Conservation (phyloP, 2,113 vertebrate genomes). For the Willisornis vidua region DNA sequence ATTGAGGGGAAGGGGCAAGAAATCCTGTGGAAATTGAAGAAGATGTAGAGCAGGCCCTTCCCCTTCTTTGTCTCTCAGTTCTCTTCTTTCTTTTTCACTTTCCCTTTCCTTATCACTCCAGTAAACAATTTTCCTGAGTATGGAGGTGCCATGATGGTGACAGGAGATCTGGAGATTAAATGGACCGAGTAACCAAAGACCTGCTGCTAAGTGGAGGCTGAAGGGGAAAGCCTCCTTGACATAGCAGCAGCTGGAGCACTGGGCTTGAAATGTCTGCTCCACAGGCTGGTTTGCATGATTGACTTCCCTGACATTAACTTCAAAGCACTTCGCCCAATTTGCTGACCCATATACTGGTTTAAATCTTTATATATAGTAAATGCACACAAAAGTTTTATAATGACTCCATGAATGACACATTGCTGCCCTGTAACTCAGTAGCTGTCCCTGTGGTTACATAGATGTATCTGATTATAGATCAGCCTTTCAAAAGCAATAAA, state of each 20-base stretch:
- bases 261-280: neutral
- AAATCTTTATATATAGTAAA: neutral
- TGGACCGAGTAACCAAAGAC: accelerated
- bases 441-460: neutral
- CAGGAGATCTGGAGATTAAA: neutral
- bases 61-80: neutral
- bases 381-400: neutral
- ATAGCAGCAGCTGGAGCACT: neutral
- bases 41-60: neutral
- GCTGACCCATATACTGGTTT: neutral
- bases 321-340: neutral
- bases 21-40: neutral
- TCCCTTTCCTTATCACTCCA: neutral
- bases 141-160: neutral
- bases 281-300: neutral
- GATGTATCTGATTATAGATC: conserved; percentile 38
- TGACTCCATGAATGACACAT: neutral
- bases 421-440: neutral
- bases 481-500: conserved; percentile 40
- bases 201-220: accelerated
- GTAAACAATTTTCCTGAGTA: neutral
- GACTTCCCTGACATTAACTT: neutral
- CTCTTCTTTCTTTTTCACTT: neutral
- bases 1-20: neutral
- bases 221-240: neutral